Evolutionary conservation across 2,888 invertebrate genomes (phyloP).

Genomic region (Sympetrum striolatum): DNA sequence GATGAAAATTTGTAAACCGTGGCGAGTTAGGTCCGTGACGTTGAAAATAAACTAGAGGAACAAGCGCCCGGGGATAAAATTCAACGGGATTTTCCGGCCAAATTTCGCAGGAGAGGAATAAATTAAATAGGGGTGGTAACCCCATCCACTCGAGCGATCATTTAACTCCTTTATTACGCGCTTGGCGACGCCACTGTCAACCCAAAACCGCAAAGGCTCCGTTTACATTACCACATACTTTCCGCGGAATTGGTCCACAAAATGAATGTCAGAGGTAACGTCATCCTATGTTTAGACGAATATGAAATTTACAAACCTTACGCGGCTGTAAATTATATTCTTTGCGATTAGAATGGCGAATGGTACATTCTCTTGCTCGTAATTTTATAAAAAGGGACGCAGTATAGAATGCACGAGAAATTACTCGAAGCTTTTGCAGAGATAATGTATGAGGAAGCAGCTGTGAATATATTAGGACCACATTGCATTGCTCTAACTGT

Average conservation of each 20-base stretch:
- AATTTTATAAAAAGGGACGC: no score
- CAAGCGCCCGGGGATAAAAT: neutral
- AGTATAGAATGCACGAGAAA: no score
- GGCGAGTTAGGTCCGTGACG: no score
- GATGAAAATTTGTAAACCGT: no score
- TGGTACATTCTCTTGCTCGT: no score
- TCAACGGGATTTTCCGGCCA: neutral
- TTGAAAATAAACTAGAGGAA: neutral
- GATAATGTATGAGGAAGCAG: no score
- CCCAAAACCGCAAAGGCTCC: neutral
- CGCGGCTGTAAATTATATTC: neutral
- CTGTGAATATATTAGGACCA: no score
- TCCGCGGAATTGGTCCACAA: neutral
- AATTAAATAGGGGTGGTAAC: neutral
- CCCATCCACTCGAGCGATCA: neutral
- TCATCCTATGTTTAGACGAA: neutral
- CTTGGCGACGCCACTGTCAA: neutral
- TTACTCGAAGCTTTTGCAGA: no score
- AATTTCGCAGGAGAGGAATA: neutral
- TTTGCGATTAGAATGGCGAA: neutral
- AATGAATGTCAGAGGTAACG: neutral
- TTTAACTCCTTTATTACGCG: neutral
- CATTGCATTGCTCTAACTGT: no score
- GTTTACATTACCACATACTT: neutral
- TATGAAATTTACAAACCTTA: neutral